Conservation (phyloP, 2,113 vertebrate species). For the Phalacrocorax carbo region DNA sequence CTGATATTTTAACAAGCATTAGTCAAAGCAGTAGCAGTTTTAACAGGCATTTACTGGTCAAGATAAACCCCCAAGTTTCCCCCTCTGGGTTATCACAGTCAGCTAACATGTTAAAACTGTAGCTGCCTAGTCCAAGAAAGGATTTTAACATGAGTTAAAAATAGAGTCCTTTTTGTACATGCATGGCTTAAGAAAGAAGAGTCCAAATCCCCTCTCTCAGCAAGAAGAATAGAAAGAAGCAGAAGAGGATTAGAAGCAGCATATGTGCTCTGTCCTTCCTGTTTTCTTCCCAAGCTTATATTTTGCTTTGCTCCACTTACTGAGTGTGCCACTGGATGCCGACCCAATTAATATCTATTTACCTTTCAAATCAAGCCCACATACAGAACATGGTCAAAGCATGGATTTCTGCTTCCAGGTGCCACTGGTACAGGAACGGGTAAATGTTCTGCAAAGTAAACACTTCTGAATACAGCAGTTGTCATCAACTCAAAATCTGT, state of each 20-base stretch:
- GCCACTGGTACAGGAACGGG: background rate
- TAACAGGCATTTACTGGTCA: constrained; percentile 30
- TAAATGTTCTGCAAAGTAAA: background rate
- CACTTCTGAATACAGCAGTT: rapidly evolving
- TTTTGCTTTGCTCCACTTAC: background rate
- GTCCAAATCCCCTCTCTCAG: constrained; percentile 53
- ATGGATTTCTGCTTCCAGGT: background rate
- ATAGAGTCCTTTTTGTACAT: constrained; percentile 50
- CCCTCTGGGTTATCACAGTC: background rate
- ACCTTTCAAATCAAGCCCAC: background rate
- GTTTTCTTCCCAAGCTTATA: background rate
- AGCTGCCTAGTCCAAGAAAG: constrained; percentile 26
- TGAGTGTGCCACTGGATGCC: rapidly evolving
- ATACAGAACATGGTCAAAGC: background rate
- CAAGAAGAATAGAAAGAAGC: constrained; percentile 22
- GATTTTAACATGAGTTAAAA: constrained; percentile 51
- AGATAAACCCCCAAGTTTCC: constrained; percentile 21
- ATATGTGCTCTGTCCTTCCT: background rate
- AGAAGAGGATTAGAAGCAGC: constrained; percentile 46
- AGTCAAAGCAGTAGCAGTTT: constrained; percentile 2
- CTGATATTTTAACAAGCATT: background rate
- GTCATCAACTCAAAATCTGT: background rate
- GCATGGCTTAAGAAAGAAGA: constrained; percentile 37
- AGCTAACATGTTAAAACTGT: constrained; percentile 22
- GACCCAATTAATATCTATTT: background rate